These are phyloP conservation scores for Pycnomerus fuliginosus DNA, from an alignment of 2,888 invertebrate species.

Conservation along the genomic window DNA sequence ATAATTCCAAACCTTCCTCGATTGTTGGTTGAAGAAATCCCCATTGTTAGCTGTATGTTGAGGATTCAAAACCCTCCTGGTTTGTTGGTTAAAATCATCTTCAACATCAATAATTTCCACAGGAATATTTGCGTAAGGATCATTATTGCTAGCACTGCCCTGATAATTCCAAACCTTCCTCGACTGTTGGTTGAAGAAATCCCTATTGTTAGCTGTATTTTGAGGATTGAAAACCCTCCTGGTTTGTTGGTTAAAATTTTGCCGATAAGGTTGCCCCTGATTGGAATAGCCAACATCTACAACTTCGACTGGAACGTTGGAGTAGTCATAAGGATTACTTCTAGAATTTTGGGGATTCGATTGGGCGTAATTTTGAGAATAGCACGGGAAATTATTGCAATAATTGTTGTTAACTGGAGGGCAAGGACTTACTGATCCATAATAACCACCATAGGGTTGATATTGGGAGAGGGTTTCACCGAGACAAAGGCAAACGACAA, in stretches of 20 bases:
- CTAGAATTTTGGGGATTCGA: neutral
- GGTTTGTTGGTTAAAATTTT: too few species aligned
- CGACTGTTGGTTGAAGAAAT: neutral
- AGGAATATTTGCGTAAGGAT: conserved; percentile 13
- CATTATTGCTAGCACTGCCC: neutral
- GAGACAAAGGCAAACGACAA: too few species aligned
- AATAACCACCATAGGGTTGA: too few species aligned
- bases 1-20: too few species aligned
- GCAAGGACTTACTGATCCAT: too few species aligned
- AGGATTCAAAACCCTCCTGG: too few species aligned
- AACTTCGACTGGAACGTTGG: neutral
- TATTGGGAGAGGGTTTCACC: too few species aligned
- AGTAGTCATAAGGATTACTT: neutral
- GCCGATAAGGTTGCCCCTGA: too few species aligned
- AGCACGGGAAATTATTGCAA: too few species aligned
- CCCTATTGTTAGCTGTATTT: neutral
- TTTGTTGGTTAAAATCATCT: neutral
- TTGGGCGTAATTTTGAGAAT: conserved; percentile 1
- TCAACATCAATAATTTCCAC: conserved; percentile 13
- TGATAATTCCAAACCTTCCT: too few species aligned
- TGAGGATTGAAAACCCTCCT: too few species aligned
- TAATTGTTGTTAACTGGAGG: too few species aligned
- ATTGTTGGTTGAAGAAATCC: neutral
- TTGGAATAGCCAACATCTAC: neutral
- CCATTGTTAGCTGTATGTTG: neutral